Base-by-base conservation (phyloP, 1,140 invertebrate genomes). In the Aleiodes sp. region DNA sequence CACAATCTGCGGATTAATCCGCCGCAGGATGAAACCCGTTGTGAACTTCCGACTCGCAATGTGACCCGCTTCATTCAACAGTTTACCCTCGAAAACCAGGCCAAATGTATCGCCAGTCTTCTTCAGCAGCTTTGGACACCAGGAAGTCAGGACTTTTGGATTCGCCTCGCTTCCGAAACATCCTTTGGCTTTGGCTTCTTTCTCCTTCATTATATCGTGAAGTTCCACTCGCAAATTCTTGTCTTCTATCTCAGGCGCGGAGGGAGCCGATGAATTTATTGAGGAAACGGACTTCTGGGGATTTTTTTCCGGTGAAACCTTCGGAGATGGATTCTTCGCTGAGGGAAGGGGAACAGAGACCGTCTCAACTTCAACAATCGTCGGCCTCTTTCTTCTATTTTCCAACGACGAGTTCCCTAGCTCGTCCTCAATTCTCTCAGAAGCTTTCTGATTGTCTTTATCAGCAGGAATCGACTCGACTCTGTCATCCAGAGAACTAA, bases 11-110 rank as follows among this genome's bases (percentile, higher is more conserved):
- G 46, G 2, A 6, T 75, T 72, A 41, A 81, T 6, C 75, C 79
- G 73, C 65, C 31, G 60, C 3, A 67, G 6, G 19, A 84, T 41
- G 8, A 66, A 24, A 37, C 71, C 70, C 2, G 83, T 83, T 0
- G 31, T 60, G 61, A 78, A 81, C 12, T 75, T 79, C 46, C 68
- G 79, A 10, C 71, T n/a, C 0, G 75, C 12, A 46, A 78, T 19
- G 12, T 80, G 74, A 10, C 76, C 78, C 70, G 62, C 70, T 19
- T 81, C 76, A 31, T 73, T 73, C 1, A 73, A n/a, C 14, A 83
- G 70, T 65, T 75, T 78, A 37, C 82, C 82, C 66, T 80, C 69
- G 56, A 83, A 83, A 26, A 66, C 66, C 57, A 80, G 74, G 29
- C 68, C 62, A 19, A 69, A 72, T 7, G 64, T 52, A 21, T 8